Percentiles rank a stretch among this genome's conserved stretches.
Conservation (phyloP, 2,888 invertebrate species). For the Conus canariensis region DNA sequence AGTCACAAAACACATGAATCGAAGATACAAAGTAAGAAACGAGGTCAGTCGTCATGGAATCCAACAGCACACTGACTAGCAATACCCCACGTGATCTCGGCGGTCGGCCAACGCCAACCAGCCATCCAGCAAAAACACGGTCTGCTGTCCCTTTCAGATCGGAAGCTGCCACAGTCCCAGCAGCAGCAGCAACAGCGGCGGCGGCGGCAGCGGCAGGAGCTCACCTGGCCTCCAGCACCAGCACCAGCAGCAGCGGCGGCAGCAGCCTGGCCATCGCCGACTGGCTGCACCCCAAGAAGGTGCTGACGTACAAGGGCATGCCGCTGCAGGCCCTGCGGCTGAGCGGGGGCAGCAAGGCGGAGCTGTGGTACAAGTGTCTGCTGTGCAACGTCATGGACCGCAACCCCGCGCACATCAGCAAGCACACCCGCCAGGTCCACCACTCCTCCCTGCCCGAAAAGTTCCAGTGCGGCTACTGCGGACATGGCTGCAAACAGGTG, state of each 20-base stretch:
- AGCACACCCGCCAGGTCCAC: constrained; percentile 63
- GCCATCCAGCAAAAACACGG: too few relatives aligned
- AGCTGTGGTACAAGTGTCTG: constrained; percentile 79
- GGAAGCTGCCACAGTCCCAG: not conserved
- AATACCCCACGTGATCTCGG: too few relatives aligned
- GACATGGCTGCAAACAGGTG: constrained; percentile 68
- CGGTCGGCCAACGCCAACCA: too few relatives aligned
- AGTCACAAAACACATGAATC: too few relatives aligned
- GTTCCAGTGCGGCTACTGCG: constrained; percentile 68
- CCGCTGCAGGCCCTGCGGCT: constrained; percentile 64
- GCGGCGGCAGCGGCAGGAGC: not conserved
- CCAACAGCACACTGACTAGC: too few relatives aligned
- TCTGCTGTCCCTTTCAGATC: not conserved
- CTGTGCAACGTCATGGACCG: constrained; percentile 66
- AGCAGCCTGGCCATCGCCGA: not conserved
- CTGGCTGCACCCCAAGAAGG: not conserved
- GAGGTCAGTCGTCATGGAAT: too few relatives aligned
- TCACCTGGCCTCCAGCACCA: not conserved
- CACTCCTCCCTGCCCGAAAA: constrained; percentile 58
- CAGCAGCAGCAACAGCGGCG: not conserved
- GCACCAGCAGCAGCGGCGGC: constrained; percentile 1
- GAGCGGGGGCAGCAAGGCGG: constrained; percentile 53
- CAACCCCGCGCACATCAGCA: constrained; percentile 61
- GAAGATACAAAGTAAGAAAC: too few relatives aligned
- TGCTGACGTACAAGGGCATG: not conserved